Evolutionary conservation across 2,888 invertebrate species (phyloP).

Genomic region (Meiosimyza platycephala): DNA sequence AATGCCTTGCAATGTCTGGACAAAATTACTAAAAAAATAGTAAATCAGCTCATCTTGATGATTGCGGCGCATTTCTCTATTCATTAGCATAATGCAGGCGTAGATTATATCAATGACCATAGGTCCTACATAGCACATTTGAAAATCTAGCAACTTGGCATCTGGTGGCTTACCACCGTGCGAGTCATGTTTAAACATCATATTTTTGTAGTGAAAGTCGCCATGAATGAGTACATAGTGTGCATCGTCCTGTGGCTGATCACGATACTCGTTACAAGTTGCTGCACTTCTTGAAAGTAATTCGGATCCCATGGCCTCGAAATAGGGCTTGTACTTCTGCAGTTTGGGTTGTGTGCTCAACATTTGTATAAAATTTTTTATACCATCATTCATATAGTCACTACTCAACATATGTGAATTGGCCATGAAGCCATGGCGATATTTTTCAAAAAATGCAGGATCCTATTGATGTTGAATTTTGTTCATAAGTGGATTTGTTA

Average conservation of each 20-base stretch:
- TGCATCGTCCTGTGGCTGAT: conserved; percentile 40
- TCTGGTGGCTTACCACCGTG: conserved; percentile 44
- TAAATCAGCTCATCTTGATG: conserved; percentile 49
- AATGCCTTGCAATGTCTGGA: conserved; percentile 47
- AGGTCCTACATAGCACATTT: conserved; percentile 52
- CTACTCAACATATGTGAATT: conserved; percentile 35
- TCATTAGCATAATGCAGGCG: conserved; percentile 52
- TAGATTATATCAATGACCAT: conserved; percentile 51
- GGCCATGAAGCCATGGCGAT: conserved; percentile 27
- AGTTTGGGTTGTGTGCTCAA: conserved; percentile 42
- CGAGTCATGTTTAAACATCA: conserved; percentile 53
- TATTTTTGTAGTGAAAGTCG: conserved; percentile 57
- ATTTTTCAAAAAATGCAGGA: conserved; percentile 35
- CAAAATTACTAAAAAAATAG: conserved; percentile 51
- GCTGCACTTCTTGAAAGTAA: conserved; percentile 30
- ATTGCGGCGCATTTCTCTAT: conserved; percentile 44
- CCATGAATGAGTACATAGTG: conserved; percentile 56
- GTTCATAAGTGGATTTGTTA: not conserved
- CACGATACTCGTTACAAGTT: conserved; percentile 27
- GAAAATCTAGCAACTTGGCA: conserved; percentile 56
- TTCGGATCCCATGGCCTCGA: conserved; percentile 44
- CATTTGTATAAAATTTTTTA: conserved; percentile 48
- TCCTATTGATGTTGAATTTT: conserved; percentile 9
- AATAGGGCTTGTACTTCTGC: conserved; percentile 45
- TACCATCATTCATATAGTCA: conserved; percentile 39